A percentile compares a stretch with the other conserved stretches of the same genome.
Conservation (phyloP, 2,113 vertebrate species). For the Mustela nigripes region DNA sequence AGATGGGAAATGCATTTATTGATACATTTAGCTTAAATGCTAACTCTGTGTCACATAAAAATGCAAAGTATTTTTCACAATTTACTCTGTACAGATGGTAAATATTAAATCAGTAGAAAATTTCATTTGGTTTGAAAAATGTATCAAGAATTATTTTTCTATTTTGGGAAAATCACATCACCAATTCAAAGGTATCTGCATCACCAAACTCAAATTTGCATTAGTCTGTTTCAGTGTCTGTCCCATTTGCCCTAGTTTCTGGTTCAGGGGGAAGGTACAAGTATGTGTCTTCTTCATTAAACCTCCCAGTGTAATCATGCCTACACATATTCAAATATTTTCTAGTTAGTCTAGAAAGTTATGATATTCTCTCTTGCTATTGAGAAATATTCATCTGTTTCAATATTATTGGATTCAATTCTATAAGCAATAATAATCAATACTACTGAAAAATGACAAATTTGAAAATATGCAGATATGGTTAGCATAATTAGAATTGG, state of each 20-base stretch:
- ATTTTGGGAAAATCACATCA: not conserved
- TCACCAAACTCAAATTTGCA: not conserved
- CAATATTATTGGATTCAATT: not conserved
- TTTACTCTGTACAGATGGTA: not conserved
- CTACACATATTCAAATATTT: not conserved
- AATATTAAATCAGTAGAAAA: not conserved
- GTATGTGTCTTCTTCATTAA: not conserved
- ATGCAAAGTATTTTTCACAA: not conserved
- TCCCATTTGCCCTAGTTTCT: not conserved
- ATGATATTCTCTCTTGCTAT: not conserved
- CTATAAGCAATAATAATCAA: not conserved
- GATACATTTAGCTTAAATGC: not conserved
- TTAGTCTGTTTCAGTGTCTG: not conserved
- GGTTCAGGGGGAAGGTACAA: not conserved
- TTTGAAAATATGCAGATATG: not conserved
- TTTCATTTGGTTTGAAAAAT: not conserved
- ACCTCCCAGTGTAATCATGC: not conserved
- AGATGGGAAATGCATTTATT: not conserved
- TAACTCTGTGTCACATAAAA: not conserved
- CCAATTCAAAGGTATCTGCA: not conserved
- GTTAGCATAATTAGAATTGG: not conserved
- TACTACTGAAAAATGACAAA: not conserved
- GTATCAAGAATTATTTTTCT: not conserved
- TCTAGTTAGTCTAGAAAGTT: constrained; percentile 4
- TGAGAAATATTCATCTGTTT: not conserved